phyloP scores from a whole-genome alignment of 1,140 invertebrate genomes.

The Procambarus virginalis region DNA sequence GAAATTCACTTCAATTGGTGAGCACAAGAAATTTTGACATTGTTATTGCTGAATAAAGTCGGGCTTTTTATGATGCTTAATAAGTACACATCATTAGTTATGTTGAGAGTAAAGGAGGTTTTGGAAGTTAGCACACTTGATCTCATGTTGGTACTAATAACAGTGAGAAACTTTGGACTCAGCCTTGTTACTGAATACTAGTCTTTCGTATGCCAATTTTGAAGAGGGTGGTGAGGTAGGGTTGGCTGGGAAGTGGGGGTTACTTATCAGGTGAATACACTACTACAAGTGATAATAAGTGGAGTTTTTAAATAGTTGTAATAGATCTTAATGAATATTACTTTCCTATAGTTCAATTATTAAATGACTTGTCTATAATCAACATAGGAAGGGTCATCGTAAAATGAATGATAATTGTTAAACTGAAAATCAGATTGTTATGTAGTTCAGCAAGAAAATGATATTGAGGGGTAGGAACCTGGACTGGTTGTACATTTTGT shows the following conservation, averaged over 20 bases:
- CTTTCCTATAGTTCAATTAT: too few relatives aligned
- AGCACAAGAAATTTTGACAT: neutral
- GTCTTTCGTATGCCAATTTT: slow-evolving; percentile 42
- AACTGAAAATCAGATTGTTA: too few relatives aligned
- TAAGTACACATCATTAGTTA: neutral
- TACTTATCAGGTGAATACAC: neutral
- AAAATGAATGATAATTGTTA: too few relatives aligned
- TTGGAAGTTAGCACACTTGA: neutral
- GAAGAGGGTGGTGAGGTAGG: neutral
- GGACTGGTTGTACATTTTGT: neutral
- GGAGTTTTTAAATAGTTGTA: too few relatives aligned
- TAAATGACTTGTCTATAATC: too few relatives aligned
- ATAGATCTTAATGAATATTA: too few relatives aligned
- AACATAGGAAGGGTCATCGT: too few relatives aligned
- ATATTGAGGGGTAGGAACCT: neutral
- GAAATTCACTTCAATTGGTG: neutral
- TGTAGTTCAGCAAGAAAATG: too few relatives aligned
- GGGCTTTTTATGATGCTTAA: neutral
- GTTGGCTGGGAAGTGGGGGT: neutral
- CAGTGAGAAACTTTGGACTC: neutral
- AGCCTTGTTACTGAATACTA: slow-evolving; percentile 1
- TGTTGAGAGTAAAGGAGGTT: neutral
- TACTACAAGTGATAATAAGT: too few relatives aligned
- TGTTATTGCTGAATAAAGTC: neutral
- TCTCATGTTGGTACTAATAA: neutral